Evolutionary conservation across 2,113 vertebrate genomes (phyloP).

Genomic region (Hyaena hyaena): DNA sequence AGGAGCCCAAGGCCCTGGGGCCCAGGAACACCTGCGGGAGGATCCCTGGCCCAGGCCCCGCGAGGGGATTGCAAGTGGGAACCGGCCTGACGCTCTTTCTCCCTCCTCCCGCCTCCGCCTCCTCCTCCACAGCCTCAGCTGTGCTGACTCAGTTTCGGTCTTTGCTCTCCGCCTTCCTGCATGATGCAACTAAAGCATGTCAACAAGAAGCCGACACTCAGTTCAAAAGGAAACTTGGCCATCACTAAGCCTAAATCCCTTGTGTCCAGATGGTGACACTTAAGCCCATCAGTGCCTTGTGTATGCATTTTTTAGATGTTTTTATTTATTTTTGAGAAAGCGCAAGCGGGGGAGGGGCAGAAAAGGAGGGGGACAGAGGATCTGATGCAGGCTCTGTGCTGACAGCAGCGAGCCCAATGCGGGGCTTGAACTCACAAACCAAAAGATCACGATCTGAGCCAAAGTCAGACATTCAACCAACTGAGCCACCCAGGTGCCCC

Average conservation of each 20-base stretch:
- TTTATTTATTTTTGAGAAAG: too few relatives aligned
- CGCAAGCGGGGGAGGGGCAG: too few relatives aligned
- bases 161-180: background rate
- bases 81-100: background rate
- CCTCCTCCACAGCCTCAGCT: background rate
- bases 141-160: background rate
- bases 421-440: too few relatives aligned
- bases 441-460: too few relatives aligned
- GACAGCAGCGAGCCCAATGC: too few relatives aligned
- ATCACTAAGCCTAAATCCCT: background rate
- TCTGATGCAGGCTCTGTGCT: too few relatives aligned
- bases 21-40: background rate
- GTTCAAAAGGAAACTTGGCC: background rate
- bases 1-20: background rate
- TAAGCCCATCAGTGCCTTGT: background rate
- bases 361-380: too few relatives aligned
- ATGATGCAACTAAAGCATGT: rapidly evolving
- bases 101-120: background rate
- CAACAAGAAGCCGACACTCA: background rate
- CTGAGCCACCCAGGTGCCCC: too few relatives aligned
- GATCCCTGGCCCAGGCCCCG: background rate
- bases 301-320: background rate
- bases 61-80: background rate
- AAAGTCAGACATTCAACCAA: too few relatives aligned
- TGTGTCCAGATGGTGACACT: background rate